phyloP scores from a whole-genome alignment of 2,797 vertebrate species.

The Silurus lanzhouensis region DNA sequence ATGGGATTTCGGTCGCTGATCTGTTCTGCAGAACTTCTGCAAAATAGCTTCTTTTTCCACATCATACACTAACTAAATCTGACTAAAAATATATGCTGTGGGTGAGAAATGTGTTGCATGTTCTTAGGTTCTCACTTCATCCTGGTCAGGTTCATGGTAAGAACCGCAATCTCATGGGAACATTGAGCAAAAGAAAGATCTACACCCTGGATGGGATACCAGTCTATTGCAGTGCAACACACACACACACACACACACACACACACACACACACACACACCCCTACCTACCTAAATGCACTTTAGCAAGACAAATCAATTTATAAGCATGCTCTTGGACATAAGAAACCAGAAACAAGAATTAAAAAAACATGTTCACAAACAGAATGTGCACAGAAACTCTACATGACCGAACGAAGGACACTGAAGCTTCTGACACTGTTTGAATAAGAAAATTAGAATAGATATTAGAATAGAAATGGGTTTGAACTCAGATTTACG shows the following conservation, averaged over 20 bases:
- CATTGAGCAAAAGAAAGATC: not conserved
- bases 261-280: no score
- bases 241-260: no score
- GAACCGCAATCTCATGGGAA: not conserved
- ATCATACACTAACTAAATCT: constrained; percentile 1
- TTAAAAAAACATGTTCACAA: not conserved
- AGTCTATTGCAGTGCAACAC: no score
- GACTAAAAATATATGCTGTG: not conserved
- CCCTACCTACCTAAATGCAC: not conserved
- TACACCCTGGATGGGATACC: not conserved
- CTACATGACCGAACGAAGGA: no score
- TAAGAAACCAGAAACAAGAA: not conserved
- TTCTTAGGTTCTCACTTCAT: not conserved
- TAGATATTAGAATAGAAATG: not conserved
- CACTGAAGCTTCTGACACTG: no score
- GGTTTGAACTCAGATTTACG: not conserved
- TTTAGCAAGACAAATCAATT: not conserved
- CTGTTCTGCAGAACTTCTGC: constrained; percentile 19
- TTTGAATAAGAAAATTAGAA: no score
- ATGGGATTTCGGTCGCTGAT: not conserved
- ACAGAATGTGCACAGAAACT: not conserved
- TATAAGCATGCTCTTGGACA: not conserved
- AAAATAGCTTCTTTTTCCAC: not conserved
- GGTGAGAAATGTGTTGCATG: constrained; percentile 4
- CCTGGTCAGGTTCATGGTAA: not conserved